Evolutionary conservation across 2,797 vertebrate species (phyloP).

Genomic region (Sebastes variabilis): DNA sequence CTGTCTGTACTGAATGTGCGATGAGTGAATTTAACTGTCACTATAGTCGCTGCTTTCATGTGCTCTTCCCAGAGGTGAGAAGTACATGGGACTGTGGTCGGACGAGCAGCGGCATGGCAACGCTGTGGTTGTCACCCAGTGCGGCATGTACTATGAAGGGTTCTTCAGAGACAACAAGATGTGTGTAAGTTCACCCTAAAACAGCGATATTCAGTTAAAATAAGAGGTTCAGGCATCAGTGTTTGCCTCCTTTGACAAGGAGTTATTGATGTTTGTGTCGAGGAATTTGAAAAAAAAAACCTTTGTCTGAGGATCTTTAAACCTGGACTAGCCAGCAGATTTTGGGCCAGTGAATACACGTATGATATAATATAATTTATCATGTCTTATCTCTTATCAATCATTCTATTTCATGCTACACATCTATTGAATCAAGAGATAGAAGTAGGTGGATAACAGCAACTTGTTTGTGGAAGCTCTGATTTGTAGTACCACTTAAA

Average conservation of each 20-base stretch:
- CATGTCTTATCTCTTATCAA: neutral
- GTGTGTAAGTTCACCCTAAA: conserved; percentile 84
- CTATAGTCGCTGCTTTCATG: neutral
- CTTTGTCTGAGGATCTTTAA: neutral
- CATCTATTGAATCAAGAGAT: neutral
- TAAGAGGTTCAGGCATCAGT: neutral
- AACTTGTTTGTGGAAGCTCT: neutral
- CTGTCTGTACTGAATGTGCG: neutral
- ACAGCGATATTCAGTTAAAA: neutral
- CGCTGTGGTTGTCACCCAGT: conserved; percentile 92
- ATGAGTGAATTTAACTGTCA: neutral
- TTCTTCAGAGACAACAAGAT: conserved; percentile 93
- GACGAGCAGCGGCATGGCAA: conserved; percentile 91
- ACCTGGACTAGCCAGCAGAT: neutral
- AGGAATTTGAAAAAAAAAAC: neutral
- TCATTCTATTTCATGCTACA: neutral
- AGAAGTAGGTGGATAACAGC: too few relatives aligned
- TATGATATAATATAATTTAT: neutral
- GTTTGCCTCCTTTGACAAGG: too few relatives aligned
- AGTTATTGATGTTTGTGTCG: neutral
- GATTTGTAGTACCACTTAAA: neutral
- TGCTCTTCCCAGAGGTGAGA: conserved; percentile 87
- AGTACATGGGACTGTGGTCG: conserved; percentile 96
- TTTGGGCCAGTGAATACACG: neutral
- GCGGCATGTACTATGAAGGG: conserved; percentile 94